Evolutionary conservation across 2,888 invertebrate genomes (phyloP), one percentile per base, ranked within the genome.

Genomic region (Hirtodrosophila trivittata): DNA sequence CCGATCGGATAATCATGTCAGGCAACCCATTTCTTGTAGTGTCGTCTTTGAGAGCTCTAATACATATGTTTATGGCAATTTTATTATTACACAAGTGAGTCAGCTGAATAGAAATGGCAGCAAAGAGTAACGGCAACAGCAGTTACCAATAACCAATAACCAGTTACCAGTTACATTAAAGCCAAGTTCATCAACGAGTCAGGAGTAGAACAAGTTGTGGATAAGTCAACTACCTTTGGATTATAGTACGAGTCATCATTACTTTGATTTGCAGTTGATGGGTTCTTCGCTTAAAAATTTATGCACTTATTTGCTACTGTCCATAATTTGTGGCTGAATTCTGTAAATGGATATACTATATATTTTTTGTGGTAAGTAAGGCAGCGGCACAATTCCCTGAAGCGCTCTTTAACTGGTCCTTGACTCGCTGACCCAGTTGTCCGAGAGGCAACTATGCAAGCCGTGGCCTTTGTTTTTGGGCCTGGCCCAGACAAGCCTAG

Each of bases 401-500:
- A 54, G 75, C 58, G 58, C 60, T 64, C 57, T 75, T 56, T 42
- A 57, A 37, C 51, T 62, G 66, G 86, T 86, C 82, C 82, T 85
- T 86, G 82, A 85, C 85, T 82, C 50, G 82, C 87, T 82, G 85
- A 82, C 82, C 85, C 68, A 86, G 55, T 86, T 82, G 85, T 66
- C 54, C 56, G 9, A 16, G 18, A 2, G 5, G 28, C 39, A 49
- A 49, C 46, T 47, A 46, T 49, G 28, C 18, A 6, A 33, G 66
- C 46, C 41, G 42, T 37, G 58, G 55, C 64, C 76, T 75, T 82
- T 77, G 78, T 77, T 68, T 74, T 54, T 43, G 64, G 54, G 13
- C 18, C 38, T 9, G 14, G 13, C n/a, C 16, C 2, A 13, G 16
- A 7, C 6, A 6, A 16, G 38, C 14, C n/a, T 13, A 38, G 38